A percentile compares a stretch with the other conserved stretches of the same genome.
These are phyloP conservation scores for Peromyscus polionotus DNA, from an alignment of 2,113 vertebrate genomes.

Conservation along the genomic window DNA sequence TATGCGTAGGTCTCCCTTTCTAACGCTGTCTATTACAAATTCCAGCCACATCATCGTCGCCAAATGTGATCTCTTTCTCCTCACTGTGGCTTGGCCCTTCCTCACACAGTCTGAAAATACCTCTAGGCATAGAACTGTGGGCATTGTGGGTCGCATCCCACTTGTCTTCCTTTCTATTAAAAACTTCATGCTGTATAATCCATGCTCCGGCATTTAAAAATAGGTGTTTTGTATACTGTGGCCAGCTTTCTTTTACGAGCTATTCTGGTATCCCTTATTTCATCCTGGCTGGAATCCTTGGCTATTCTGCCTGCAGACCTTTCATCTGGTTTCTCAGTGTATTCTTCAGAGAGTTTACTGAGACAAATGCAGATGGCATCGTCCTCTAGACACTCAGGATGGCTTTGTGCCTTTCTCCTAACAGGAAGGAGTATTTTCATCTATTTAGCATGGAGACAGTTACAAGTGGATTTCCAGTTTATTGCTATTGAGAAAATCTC, in stretches of 20 bases:
- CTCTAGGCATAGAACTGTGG: not conserved
- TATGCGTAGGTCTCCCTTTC: constrained; percentile 10
- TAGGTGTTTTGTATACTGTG: constrained; percentile 4
- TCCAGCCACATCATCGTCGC: not conserved
- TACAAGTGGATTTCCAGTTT: not conserved
- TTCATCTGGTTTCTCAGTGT: constrained; percentile 5
- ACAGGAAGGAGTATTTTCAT: constrained; percentile 1
- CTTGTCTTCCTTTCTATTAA: constrained; percentile 26
- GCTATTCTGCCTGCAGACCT: constrained; percentile 8
- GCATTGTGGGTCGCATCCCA: not conserved
- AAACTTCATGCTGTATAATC: not conserved
- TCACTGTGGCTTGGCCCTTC: not conserved
- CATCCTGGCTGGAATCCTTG: not conserved
- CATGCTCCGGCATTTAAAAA: constrained; percentile 24
- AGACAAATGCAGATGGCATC: constrained; percentile 44
- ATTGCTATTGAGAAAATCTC: not conserved
- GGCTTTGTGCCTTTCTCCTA: not conserved
- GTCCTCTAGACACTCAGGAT: not conserved
- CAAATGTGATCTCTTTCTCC: not conserved
- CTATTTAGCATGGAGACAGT: not conserved
- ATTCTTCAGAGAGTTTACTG: not conserved
- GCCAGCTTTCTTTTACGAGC: constrained; percentile 16
- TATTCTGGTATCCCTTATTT: constrained; percentile 1
- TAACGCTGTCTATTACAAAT: not conserved
- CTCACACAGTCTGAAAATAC: not conserved